Evolutionary conservation across 2,888 invertebrate genomes (phyloP).

Genomic region (Chymomyza fuscimana): DNA sequence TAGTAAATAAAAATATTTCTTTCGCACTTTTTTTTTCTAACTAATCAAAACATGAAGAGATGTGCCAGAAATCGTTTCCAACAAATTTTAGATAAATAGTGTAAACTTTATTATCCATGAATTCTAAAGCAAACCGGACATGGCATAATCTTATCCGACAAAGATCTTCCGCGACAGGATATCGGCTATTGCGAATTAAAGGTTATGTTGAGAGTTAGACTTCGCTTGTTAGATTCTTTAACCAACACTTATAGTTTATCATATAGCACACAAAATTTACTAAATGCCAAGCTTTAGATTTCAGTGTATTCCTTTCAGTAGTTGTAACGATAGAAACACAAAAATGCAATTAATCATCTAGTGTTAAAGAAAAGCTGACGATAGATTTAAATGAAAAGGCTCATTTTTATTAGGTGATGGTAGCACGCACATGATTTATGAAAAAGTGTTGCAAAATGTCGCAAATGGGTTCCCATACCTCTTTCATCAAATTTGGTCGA

Average conservation of each 20-base stretch:
- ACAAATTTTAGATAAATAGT: too few species aligned
- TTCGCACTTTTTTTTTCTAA: too few species aligned
- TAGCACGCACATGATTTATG: background rate
- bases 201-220: too few species aligned
- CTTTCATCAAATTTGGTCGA: background rate
- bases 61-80: too few species aligned
- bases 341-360: background rate
- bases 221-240: too few species aligned
- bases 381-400: background rate
- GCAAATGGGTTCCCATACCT: background rate
- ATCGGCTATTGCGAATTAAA: too few species aligned
- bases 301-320: background rate
- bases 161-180: too few species aligned
- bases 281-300: background rate
- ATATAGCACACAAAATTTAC: background rate
- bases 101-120: too few species aligned
- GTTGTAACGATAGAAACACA: background rate
- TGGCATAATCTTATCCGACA: too few species aligned
- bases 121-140: too few species aligned
- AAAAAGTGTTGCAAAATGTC: constrained; percentile 20
- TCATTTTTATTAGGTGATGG: background rate
- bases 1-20: too few species aligned
- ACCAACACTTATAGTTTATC: background rate
- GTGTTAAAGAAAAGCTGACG: background rate
- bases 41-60: too few species aligned